phyloP scores from a whole-genome alignment of 1,140 invertebrate species.

The Procambarus clarkii region DNA sequence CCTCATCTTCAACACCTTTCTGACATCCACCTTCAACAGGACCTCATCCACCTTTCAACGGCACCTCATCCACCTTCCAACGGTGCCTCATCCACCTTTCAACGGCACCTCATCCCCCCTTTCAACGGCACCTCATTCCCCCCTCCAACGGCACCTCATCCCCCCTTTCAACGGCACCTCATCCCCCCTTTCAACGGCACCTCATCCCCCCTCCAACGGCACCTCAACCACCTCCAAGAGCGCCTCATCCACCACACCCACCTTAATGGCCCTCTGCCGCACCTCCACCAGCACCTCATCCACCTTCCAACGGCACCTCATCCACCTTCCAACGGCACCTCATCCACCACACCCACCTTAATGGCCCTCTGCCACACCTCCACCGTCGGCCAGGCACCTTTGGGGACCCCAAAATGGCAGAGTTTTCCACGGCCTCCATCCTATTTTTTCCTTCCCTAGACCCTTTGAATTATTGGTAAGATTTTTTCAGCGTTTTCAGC shows the following conservation, averaged over 20 bases:
- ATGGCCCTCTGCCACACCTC: neutral
- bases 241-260: neutral
- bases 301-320: neutral
- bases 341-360: no score
- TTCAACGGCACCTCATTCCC: neutral
- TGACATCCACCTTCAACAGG: neutral
- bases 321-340: neutral
- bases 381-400: neutral
- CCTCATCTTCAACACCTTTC: neutral
- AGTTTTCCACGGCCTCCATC: slow-evolving; percentile 61
- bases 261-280: neutral
- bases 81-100: neutral
- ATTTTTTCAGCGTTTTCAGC: slow-evolving; percentile 52
- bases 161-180: neutral
- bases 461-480: slow-evolving; percentile 51
- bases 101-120: neutral
- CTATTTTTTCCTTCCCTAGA: slow-evolving; percentile 57
- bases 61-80: slow-evolving; percentile 3
- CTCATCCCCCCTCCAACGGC: neutral
- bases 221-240: neutral
- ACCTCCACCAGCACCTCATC: neutral
- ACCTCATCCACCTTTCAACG: neutral
- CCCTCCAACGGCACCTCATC: neutral
- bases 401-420: slow-evolving; percentile 61
- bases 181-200: neutral